phyloP scores from a whole-genome alignment of 2,888 invertebrate species.

The Plutella xylostella region DNA sequence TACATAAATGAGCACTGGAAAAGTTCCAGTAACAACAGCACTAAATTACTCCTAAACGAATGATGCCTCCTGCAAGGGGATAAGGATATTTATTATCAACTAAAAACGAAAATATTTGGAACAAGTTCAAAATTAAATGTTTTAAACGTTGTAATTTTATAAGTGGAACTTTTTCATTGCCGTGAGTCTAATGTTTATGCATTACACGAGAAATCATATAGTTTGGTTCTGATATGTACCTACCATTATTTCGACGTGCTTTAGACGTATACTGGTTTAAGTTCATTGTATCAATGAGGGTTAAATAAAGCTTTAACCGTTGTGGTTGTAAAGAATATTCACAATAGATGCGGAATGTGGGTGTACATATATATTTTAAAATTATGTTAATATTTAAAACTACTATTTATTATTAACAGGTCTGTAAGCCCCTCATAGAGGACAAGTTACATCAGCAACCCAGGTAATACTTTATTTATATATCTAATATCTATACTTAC shows the following conservation, averaged over 20 bases:
- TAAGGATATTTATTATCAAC: too few species aligned
- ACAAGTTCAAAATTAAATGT: too few species aligned
- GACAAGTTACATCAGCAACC: neutral
- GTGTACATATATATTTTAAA: neutral
- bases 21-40: too few species aligned
- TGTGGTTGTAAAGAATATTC: neutral
- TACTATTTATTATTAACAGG: neutral
- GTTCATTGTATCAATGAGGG: neutral
- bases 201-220: neutral
- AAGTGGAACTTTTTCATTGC: too few species aligned
- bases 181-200: too few species aligned
- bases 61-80: too few species aligned
- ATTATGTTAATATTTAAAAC: neutral
- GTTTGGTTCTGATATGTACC: neutral
- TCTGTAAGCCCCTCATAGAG: constrained; percentile 1
- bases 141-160: too few species aligned
- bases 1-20: too few species aligned
- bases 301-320: neutral
- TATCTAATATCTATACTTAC: neutral
- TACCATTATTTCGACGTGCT: neutral
- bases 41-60: too few species aligned
- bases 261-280: neutral
- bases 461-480: neutral
- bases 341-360: neutral
- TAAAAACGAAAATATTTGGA: too few species aligned